phyloP scores from a whole-genome alignment of 2,113 vertebrate species.

The Athene noctua region DNA sequence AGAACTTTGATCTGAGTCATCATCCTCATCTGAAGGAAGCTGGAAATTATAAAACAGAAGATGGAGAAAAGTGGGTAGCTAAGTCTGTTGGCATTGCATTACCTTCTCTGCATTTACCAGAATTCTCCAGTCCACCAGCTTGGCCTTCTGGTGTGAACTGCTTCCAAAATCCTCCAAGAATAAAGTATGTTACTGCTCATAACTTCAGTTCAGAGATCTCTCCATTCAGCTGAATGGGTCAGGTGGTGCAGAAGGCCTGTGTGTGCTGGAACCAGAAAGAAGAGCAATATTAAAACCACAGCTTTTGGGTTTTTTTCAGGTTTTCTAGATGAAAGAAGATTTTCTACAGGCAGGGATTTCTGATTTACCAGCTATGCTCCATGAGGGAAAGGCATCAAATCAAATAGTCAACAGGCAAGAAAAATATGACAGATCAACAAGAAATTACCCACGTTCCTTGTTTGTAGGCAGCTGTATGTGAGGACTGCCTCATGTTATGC shows the following conservation, averaged over 20 bases:
- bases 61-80: neutral
- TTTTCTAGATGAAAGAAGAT: neutral
- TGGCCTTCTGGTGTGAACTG: neutral
- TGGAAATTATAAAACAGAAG: neutral
- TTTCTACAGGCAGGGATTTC: neutral
- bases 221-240: fast-evolving
- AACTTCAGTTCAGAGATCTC: neutral
- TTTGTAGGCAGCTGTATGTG: neutral
- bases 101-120: neutral
- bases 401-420: neutral
- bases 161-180: neutral
- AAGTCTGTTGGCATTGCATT: neutral
- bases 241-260: neutral
- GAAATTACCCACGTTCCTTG: neutral
- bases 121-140: neutral
- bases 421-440: neutral
- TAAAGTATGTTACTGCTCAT: neutral
- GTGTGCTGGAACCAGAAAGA: neutral
- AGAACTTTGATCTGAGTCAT: neutral
- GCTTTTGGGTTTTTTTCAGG: neutral
- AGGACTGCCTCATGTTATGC: neutral
- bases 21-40: neutral
- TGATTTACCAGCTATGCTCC: neutral
- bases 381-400: neutral
- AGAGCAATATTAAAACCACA: neutral